A percentile compares a stretch with the other conserved stretches of the same genome.
These are phyloP conservation scores for Lasioglossum leucozonium DNA, from an alignment of 2,888 invertebrate genomes.

Conservation along the genomic window DNA sequence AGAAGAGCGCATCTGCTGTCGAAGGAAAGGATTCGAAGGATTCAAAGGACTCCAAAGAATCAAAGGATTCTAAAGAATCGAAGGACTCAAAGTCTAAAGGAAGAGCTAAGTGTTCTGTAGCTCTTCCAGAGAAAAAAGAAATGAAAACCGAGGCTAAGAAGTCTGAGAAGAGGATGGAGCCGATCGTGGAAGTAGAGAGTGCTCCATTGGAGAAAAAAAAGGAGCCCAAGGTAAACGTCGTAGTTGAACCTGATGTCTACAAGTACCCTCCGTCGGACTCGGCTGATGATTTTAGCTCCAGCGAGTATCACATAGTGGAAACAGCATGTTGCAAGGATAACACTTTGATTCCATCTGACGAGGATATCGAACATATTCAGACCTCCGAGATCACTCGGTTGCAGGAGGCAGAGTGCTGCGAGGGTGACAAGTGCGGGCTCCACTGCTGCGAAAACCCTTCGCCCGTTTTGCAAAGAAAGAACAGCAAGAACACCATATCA, in stretches of 20 bases:
- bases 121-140: constrained; percentile 20
- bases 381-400: constrained; percentile 70
- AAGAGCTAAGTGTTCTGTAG: constrained; percentile 36
- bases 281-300: constrained; percentile 72
- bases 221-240: constrained; percentile 6
- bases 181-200: constrained; percentile 34
- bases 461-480: constrained; percentile 61
- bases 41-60: not conserved
- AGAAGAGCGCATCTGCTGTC: not conserved
- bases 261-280: constrained; percentile 55
- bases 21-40: not conserved
- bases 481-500: constrained; percentile 75
- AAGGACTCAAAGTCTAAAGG: constrained; percentile 33
- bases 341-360: constrained; percentile 76
- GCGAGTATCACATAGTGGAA: constrained; percentile 79
- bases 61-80: not conserved
- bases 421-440: constrained; percentile 32
- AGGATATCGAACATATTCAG: constrained; percentile 80
- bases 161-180: constrained; percentile 22
- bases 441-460: constrained; percentile 43
- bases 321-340: constrained; percentile 59
- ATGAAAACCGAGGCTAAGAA: constrained; percentile 25
- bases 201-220: not conserved
- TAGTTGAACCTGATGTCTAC: constrained; percentile 9
- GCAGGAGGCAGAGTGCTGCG: constrained; percentile 44